Base-by-base conservation (phyloP, 1,140 invertebrate species). In the Rhyacophila brunnea region DNA sequence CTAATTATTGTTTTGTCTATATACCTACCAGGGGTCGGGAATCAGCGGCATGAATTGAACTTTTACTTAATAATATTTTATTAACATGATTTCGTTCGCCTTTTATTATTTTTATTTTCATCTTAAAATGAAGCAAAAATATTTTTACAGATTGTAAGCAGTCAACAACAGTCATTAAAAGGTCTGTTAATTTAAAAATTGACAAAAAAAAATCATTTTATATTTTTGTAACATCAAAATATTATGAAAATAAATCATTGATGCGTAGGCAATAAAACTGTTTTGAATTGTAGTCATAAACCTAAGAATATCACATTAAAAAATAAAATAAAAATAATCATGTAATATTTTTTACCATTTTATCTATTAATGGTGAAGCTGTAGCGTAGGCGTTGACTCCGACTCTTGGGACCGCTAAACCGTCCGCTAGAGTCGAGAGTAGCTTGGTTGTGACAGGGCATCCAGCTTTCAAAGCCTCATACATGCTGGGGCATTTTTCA, bases 341-440 rank as follows among this genome's bases (percentile, higher is more conserved):
- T n/a, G n/a, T n/a, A n/a, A n/a, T n/a, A n/a, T n/a, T n/a, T 59
- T 66, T 77, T 69, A 93, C 85, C 81, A 95, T 80, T 81, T 89
- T 92, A 73, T 96, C 94, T 42, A 96, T 82, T 0, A 92, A 75
- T 0, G 84, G 74, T 66, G 82, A 77, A 0, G 88, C 88, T 1
- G 92, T 96, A 15, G 77, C 85, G 71, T 86, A 93, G 0, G 93
- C 91, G 75, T 97, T 97, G 42, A 88, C 88, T 0, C 94, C 94
- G 10, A 96, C 90, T 54, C 84, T 86, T 0, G 94, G 91, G 0
- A 97, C 94, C 0, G 94, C 92, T 14, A 97, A 77, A 69, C 94
- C 95, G 79, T 97, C 95, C 1, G 94, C 93, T 44, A 96, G 68
- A 0, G 92, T 94, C 1, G 91, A 88, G 36, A 85, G 78, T 32